Conservation (phyloP, 2,113 vertebrate genomes). For the Alces alces region DNA sequence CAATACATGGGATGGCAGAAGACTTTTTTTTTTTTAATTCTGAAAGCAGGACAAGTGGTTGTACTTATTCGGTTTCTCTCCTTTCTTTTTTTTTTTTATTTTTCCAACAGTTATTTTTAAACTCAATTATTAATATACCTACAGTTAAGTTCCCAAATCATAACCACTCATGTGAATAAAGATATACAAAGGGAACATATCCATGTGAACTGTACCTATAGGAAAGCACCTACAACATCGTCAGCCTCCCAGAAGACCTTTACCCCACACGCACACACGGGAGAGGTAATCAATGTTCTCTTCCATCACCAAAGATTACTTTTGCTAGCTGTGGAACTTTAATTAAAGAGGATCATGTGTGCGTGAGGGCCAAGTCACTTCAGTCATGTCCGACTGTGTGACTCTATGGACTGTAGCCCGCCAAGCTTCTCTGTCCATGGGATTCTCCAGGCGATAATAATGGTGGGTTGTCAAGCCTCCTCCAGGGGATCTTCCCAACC, state of each 20-base stretch:
- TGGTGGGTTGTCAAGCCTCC: background rate
- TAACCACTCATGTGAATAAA: background rate
- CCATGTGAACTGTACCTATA: background rate
- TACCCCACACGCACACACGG: fast-evolving
- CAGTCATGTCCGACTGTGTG: background rate
- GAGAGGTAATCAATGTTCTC: background rate
- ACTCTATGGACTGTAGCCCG: background rate
- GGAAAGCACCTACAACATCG: background rate
- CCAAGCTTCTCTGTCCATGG: background rate
- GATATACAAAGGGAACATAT: background rate
- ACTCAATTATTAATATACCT: background rate
- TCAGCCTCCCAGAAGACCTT: background rate
- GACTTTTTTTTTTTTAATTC: background rate
- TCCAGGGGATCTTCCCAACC: background rate
- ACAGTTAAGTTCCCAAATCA: background rate
- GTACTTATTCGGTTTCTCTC: background rate
- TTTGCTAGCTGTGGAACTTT: background rate
- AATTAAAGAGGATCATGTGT: background rate
- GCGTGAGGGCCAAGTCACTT: fast-evolving
- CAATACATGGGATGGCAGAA: too few relatives aligned
- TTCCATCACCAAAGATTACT: background rate
- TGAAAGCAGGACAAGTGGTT: background rate
- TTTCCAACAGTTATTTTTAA: background rate
- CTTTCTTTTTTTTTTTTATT: background rate
- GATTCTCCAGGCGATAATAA: background rate